Evolutionary conservation across 1,140 invertebrate species (phyloP).

Genomic region (Drosophila ananassae): DNA sequence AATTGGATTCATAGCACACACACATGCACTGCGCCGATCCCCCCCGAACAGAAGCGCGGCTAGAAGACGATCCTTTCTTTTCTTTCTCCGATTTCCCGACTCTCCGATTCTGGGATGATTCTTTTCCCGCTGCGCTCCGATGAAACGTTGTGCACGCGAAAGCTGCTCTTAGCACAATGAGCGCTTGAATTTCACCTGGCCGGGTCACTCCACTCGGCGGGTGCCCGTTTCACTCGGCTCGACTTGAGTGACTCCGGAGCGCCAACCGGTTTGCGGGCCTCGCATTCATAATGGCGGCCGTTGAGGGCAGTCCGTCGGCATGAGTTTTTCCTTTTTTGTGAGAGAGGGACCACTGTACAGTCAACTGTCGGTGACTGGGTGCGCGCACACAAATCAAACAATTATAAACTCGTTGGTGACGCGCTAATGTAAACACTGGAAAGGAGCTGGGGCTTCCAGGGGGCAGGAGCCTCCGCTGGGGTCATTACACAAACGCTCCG

Average conservation of each 20-base stretch:
- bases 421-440: conserved; percentile 34
- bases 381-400: conserved; percentile 69
- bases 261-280: conserved; percentile 71
- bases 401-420: conserved; percentile 60
- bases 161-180: conserved; percentile 79
- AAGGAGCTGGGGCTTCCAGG: conserved; percentile 21
- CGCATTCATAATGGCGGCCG: conserved; percentile 80
- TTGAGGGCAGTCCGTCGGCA: conserved; percentile 21
- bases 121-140: conserved; percentile 38
- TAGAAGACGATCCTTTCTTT: conserved; percentile 35
- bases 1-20: conserved; percentile 67
- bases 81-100: conserved; percentile 7
- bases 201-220: conserved; percentile 34
- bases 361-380: conserved; percentile 5
- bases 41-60: conserved; percentile 15
- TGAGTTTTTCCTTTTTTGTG: conserved; percentile 14
- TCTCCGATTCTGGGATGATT: conserved; percentile 9
- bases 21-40: conserved; percentile 27
- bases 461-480: neutral
- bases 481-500: neutral
- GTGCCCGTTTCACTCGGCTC: conserved; percentile 39
- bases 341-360: conserved; percentile 45
- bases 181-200: conserved; percentile 40
- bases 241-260: conserved; percentile 57
- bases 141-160: conserved; percentile 81